Conservation (phyloP, 2,113 vertebrate species). For the Galeopterus variegatus region DNA sequence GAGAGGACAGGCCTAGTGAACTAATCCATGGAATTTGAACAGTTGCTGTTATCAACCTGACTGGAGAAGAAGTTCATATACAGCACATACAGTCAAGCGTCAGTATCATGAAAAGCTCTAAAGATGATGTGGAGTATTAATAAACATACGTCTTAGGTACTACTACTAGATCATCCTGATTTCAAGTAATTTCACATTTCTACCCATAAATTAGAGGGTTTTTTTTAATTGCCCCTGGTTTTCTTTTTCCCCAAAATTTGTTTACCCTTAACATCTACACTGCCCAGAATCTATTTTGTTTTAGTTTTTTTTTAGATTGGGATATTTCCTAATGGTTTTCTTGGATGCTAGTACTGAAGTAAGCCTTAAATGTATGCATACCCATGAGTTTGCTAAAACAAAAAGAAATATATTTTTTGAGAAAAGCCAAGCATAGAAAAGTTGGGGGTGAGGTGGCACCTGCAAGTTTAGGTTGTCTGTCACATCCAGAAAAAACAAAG, state of each 20-base stretch:
- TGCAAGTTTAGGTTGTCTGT: background rate
- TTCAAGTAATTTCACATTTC: constrained; percentile 9
- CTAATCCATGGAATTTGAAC: background rate
- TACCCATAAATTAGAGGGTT: background rate
- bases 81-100: background rate
- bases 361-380: background rate
- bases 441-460: rapidly evolving
- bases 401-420: background rate
- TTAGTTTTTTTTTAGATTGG: background rate
- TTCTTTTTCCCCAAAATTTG: background rate
- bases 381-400: background rate
- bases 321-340: background rate
- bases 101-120: background rate
- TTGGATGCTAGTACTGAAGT: background rate
- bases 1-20: rapidly evolving
- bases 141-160: background rate
- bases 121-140: background rate
- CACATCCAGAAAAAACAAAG: background rate
- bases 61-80: background rate
- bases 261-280: background rate
- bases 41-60: background rate
- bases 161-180: background rate
- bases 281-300: background rate
- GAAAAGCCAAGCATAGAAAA: background rate
- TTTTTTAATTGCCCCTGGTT: background rate